phyloP scores from a whole-genome alignment of 2,888 invertebrate genomes.

The Rotaria magnacalcarata region DNA sequence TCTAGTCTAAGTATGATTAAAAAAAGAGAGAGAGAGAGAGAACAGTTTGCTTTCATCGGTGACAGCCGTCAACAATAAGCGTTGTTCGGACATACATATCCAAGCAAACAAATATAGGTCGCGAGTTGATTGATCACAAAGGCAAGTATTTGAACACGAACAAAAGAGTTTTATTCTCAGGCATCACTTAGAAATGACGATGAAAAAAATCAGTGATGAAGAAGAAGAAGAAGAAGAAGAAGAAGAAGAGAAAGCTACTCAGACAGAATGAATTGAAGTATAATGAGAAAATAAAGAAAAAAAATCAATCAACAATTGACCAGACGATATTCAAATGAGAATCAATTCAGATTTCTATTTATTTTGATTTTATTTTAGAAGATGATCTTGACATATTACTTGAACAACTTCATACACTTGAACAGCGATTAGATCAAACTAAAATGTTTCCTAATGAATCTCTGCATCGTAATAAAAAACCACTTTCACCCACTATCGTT shows the following conservation, averaged over 20 bases:
- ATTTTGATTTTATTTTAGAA: background rate
- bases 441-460: constrained; percentile 6
- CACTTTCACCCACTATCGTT: background rate
- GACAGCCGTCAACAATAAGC: background rate
- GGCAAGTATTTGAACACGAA: constrained; percentile 29
- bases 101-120: background rate
- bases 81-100: background rate
- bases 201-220: background rate
- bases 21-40: background rate
- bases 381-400: constrained; percentile 34
- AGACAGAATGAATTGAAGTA: constrained; percentile 15
- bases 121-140: background rate
- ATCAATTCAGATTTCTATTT: background rate
- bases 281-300: background rate
- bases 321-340: background rate
- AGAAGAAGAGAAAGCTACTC: background rate
- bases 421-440: constrained; percentile 23
- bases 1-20: background rate
- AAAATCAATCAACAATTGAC: background rate
- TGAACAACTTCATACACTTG: background rate
- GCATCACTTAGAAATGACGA: background rate
- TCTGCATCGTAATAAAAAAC: background rate
- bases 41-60: background rate
- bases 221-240: background rate
- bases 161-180: constrained; percentile 21